Conservation (phyloP, 2,888 invertebrate species). For the Noctua comes region DNA sequence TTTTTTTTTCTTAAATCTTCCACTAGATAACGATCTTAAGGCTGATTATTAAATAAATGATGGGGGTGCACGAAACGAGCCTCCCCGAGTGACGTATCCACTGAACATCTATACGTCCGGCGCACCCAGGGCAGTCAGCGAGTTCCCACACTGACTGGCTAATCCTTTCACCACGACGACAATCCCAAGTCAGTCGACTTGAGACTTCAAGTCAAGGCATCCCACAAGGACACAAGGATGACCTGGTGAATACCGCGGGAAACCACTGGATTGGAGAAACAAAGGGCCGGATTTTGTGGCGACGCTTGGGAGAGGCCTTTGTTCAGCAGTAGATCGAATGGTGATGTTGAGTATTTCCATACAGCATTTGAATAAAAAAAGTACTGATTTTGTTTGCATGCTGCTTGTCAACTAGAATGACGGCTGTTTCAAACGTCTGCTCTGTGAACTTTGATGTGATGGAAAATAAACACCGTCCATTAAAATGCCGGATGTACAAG, state of each 20-base stretch:
- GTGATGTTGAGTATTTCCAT: neutral
- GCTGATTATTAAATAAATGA: neutral
- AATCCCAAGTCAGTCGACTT: no score
- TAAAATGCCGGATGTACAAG: neutral
- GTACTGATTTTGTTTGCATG: neutral
- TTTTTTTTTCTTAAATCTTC: no score
- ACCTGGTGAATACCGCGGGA: neutral
- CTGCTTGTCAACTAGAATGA: neutral
- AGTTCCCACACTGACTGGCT: no score
- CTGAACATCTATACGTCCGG: no score
- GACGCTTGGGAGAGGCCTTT: neutral
- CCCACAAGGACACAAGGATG: neutral
- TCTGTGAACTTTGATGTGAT: neutral
- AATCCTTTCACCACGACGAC: no score
- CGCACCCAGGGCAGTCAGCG: no score
- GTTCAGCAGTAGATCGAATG: neutral
- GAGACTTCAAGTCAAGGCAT: neutral
- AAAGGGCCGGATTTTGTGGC: neutral
- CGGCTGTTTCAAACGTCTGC: neutral
- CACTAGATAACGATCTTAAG: no score
- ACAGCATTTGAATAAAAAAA: neutral
- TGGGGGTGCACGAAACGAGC: no score
- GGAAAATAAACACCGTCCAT: conserved; percentile 4
- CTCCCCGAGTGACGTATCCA: no score
- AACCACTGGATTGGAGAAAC: neutral